Evolutionary conservation across 2,888 invertebrate genomes (phyloP), one percentile per base, ranked within the genome.

Genomic region (Prostheceraeus crozeri): DNA sequence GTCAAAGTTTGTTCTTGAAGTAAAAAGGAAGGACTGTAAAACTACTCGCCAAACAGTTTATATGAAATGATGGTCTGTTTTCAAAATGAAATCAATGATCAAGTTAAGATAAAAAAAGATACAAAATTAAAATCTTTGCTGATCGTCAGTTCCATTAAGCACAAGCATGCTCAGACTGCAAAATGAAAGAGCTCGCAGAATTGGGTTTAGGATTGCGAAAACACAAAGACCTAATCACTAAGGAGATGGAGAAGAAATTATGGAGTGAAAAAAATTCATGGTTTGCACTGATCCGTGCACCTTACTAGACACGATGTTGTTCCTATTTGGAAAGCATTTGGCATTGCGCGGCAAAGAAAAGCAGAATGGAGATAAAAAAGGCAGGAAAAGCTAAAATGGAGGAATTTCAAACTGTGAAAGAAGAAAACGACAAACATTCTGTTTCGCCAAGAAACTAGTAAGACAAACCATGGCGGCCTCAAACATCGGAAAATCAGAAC

Each of bases 291-390:
- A 48, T 48, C 48, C 14, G 25, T 14, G 27, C 28, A 48, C 48
- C 28, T 28, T 48, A 11, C 48, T 21, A 14, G 48, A 48, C 19
- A 48, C 48, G 4, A 48, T 48, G 14, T 11, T 48, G 27, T 48
- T 48, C 28, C 25, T 48, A 28, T 48, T 48, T 48, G 48, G 48
- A 48, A 48, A 48, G 48, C 48, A 48, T 25, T 28, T 48, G 21
- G 6, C 23, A 21, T 28, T 48, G 25, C 28, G 48, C 48, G 23
- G 25, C 25, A 30, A 48, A 48, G 48, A 48, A 25, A 40, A 33
- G 23, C 25, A 48, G 48, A 25, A 8, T 4, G 25, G 23, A 6
- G 27, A 48, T 28, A 28, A 28, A 48, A 48, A 48, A 48, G 25
- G 48, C n/a, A 48, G 48, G 27, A 25, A 6, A 48, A 48, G 25